Evolutionary conservation across 64 coral and sea anemone species (phyloP).

Genomic region (Porites australiensis): DNA sequence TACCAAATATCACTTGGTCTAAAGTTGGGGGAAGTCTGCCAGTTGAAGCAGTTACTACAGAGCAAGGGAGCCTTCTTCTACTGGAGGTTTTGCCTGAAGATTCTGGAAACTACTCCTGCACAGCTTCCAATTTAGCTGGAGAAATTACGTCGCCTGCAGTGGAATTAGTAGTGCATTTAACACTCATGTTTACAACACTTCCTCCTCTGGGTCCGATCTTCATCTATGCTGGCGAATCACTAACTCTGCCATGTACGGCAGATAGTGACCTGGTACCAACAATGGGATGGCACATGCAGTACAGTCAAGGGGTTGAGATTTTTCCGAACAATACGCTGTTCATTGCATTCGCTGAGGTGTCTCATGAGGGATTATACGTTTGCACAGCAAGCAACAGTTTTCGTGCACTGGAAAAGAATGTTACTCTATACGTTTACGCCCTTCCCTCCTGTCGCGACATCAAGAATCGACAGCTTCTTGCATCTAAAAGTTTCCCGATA

Average conservation of each 20-base stretch:
- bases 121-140: neutral
- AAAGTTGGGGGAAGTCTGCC: neutral
- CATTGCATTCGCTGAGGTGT: neutral
- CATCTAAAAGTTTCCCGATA: neutral
- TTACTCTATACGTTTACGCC: neutral
- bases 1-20: constrained; percentile 2
- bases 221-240: neutral
- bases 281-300: neutral
- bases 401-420: neutral
- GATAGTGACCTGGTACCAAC: neutral
- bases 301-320: neutral
- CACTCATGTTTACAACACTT: neutral
- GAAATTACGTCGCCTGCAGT: neutral
- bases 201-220: neutral
- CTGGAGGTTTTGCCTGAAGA: neutral
- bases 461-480: neutral
- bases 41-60: neutral
- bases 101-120: constrained; percentile 8
- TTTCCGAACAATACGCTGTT: neutral
- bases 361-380: neutral
- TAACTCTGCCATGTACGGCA: neutral
- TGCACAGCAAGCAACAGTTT: neutral
- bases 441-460: neutral
- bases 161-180: neutral
- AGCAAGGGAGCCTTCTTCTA: neutral